Base-by-base conservation (phyloP, 1,140 invertebrate genomes). In the Tribolium castaneum region DNA sequence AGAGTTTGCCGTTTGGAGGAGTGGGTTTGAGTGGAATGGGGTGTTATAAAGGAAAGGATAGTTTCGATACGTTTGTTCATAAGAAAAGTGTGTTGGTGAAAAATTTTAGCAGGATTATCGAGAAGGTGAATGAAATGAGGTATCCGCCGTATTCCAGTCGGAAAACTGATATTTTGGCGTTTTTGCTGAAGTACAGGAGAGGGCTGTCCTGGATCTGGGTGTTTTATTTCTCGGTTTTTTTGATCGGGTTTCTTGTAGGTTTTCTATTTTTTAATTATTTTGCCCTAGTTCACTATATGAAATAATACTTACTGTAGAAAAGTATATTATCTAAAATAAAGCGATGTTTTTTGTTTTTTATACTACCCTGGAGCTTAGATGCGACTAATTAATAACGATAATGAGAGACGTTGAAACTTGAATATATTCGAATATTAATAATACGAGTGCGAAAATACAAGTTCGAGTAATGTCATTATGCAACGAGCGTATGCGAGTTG, bases 41-140 rank as follows among this genome's bases (percentile, higher is more conserved):
- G 25, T 87, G 90, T 1, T 99, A 98, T 86, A 97, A 99, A 89
- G 97, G 98, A 71, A 96, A 96, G 87, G 91, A 91, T 81, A 92
- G 93, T 1, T 98, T 96, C 83, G 94, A 99, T 79, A 96, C 95
- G 0, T 99, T 99, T 86, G 93, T 94, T 6, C 97, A 99, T 86
- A 93, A 94, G 73, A 97, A 97, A 88, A 92, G 95, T 49, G 93
- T 94, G 80, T 88, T 98, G 10, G 89, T 93, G 22, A 94, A 94
- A 83, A 89, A 91, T 84, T 93, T 93, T 82, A 91, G 91, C 35
- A 82, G 87, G 3, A 82, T 96, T 52, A 90, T 90, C 74, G 95
- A 96, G 87, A 90, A 90, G 77, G 80, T 96, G 34, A 72, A 75
- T 49, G 62, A 76, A 7, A 86, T 89, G 1, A 91, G 95, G 19